Evolutionary conservation across 2,888 invertebrate genomes (phyloP).

Genomic region (Sphaerophoria rueppellii): DNA sequence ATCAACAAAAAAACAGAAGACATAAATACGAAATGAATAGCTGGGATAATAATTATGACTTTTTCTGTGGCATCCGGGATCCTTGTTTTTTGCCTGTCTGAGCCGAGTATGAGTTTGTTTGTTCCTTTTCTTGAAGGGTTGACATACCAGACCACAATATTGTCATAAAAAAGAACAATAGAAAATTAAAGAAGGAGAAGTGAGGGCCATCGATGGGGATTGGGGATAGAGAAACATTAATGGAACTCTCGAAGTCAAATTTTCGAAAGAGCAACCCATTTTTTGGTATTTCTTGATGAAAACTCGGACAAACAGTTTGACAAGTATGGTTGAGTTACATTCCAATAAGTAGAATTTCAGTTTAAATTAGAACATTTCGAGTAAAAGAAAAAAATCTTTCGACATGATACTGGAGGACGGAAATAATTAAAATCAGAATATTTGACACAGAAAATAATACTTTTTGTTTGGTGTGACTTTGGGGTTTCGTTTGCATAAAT

Average conservation of each 20-base stretch:
- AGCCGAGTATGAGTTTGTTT: conserved; percentile 6
- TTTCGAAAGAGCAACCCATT: conserved; percentile 20
- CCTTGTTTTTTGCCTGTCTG: neutral
- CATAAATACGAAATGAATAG: conserved; percentile 69
- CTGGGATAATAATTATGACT: conserved; percentile 67
- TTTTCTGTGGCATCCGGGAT: conserved; percentile 42
- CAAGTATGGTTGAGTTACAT: neutral
- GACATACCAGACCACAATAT: conserved; percentile 11
- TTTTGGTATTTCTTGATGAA: conserved; percentile 41
- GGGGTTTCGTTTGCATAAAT: neutral
- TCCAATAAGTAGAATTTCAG: neutral
- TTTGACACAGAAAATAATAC: neutral
- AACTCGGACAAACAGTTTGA: conserved; percentile 45
- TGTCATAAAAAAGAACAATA: conserved; percentile 58
- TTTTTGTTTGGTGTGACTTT: neutral
- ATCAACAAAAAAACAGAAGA: conserved; percentile 59
- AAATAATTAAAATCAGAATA: conserved; percentile 11
- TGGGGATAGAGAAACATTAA: conserved; percentile 11
- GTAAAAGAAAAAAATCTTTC: neutral
- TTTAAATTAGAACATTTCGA: neutral
- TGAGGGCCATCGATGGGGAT: conserved; percentile 28
- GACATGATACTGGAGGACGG: no score
- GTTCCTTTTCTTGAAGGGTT: conserved; percentile 7
- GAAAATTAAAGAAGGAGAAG: conserved; percentile 57
- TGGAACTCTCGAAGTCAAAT: conserved; percentile 38